Conservation (phyloP, 2,888 invertebrate species). For the Slavum lentiscoides region DNA sequence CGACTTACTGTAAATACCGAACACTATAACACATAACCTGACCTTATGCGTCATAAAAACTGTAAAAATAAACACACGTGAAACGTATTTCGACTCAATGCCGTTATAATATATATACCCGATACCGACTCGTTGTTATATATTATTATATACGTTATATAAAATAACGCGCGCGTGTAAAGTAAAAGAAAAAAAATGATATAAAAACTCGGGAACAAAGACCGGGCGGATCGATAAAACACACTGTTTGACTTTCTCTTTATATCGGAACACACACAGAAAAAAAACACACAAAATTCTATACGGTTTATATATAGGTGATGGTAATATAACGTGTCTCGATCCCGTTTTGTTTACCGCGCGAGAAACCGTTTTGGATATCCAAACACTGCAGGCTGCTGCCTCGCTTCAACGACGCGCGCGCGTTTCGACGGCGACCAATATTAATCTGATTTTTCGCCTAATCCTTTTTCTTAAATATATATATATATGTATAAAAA, state of each 20-base stretch:
- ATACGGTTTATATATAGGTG: background rate
- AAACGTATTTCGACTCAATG: constrained; percentile 13
- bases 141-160: constrained; percentile 4
- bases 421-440: constrained; percentile 35
- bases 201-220: constrained; percentile 40
- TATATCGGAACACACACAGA: background rate
- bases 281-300: constrained; percentile 21
- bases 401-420: background rate
- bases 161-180: background rate
- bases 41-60: background rate
- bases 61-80: constrained; percentile 1
- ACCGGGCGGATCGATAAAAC: constrained; percentile 29
- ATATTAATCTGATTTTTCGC: constrained; percentile 47
- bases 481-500: too few species aligned
- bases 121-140: background rate
- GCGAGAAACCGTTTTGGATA: background rate
- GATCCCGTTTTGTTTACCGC: constrained; percentile 32
- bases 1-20: background rate
- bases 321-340: background rate
- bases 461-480: background rate
- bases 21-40: too few species aligned
- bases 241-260: constrained; percentile 42
- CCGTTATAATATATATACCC: background rate
- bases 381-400: too few species aligned
- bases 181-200: background rate